Base-by-base conservation (phyloP, 2,113 vertebrate genomes). In the Ondatra zibethicus region DNA sequence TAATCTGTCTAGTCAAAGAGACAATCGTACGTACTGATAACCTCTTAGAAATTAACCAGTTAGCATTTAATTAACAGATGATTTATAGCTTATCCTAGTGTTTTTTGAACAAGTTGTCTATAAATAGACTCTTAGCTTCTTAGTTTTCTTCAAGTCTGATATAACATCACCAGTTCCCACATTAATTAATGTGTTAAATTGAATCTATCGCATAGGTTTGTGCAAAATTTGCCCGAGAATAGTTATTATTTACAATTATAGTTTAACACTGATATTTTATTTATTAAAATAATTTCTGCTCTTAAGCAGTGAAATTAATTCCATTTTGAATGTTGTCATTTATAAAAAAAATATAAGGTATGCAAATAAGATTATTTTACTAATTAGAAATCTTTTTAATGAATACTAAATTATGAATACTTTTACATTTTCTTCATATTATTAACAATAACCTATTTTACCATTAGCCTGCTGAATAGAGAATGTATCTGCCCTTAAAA, bases 41-140 rank as follows among this genome's bases (percentile, higher is more conserved):
- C 29, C 19, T 93, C 16, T 90, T 88, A 92, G 80, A 92, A 88
- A 96, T 86, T 76, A 96, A 91, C 75, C 25, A 75, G 1, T 73
- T 31, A 45, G 13, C 61, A 88, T 58, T 65, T 91, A 91, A 92
- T 87, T 85, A 88, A 70, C 4, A 31, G 61, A 21, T 39, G 50
- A 16, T 82, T 58, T 89, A 29, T 68, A 77, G 72, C 2, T 14
- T 72, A 81, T 25, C 25, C 36, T 91, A 85, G 61, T 2, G 77
- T 36, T 86, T 58, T 31, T 81, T 95, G 92, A 80, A 81, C 88
- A 90, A 89, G 85, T 16, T 89, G 10, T 27, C 27, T 81, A 82
- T 55, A 86, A 95, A 76, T 89, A 94, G 0, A 1, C 17, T 66
- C n/a, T 42, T 89, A 89, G 0, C 3, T 7, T 52, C n/a, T 42